phyloP scores from a whole-genome alignment of 2,888 invertebrate genomes.

The Phania funesta region DNA sequence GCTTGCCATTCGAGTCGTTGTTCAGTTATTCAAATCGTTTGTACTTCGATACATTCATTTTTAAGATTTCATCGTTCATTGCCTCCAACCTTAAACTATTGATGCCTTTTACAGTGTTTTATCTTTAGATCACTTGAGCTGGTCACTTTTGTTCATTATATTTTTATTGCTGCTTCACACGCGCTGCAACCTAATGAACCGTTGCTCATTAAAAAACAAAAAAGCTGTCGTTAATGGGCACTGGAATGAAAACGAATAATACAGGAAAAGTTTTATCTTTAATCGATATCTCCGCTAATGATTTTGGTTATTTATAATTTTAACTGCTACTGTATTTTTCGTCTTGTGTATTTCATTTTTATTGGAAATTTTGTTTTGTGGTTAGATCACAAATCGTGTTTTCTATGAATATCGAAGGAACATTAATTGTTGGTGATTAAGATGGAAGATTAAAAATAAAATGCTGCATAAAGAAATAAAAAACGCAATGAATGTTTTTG shows the following conservation, averaged over 20 bases:
- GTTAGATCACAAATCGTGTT: slow-evolving; percentile 31
- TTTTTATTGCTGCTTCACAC: slow-evolving; percentile 41
- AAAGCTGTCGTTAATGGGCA: slow-evolving; percentile 26
- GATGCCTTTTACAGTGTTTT: no score
- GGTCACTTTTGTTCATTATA: no score
- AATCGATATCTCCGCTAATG: slow-evolving; percentile 44
- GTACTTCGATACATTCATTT: no score
- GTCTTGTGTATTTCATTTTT: slow-evolving; percentile 2
- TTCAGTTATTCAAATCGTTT: no score
- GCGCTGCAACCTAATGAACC: slow-evolving; percentile 50
- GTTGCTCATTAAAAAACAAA: slow-evolving; percentile 10
- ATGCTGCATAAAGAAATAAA: neutral
- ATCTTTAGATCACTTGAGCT: no score
- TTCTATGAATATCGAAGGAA: slow-evolving; percentile 25
- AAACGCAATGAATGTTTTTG: neutral
- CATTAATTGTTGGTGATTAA: slow-evolving; percentile 50
- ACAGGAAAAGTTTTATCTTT: slow-evolving; percentile 22
- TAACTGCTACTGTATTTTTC: slow-evolving; percentile 55
- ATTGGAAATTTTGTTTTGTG: neutral
- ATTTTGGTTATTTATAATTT: slow-evolving; percentile 55
- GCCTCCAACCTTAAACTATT: no score
- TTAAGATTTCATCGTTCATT: no score
- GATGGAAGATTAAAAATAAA: slow-evolving; percentile 40
- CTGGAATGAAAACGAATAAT: slow-evolving; percentile 4
- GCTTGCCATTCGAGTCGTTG: neutral